Evolutionary conservation across 2,797 vertebrate genomes (phyloP), one percentile per base, ranked within the genome.

Genomic region (Scleropages formosus): DNA sequence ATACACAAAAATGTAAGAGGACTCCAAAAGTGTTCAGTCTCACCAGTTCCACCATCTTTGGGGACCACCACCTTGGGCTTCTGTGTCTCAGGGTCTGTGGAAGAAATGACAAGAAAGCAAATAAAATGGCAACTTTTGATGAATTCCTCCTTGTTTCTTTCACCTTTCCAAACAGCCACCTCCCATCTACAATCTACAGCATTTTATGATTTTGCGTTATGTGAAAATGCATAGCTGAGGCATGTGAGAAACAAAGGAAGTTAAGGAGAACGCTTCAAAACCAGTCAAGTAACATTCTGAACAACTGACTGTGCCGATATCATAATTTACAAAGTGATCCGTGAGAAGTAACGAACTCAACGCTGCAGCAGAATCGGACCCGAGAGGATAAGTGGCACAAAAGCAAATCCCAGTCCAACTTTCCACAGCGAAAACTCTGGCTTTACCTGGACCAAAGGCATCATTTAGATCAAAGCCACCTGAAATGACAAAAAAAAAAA

Each of bases 1-100:
- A 39, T 39, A 39, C 2, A 39, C 31, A 39, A 39, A 39, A 39
- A 39, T 39, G 31, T 39, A 39, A 39, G n/a, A n/a, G n/a, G 6
- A 39, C 31, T 2, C 6, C 31, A 39, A 39, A 39, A 39, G 31
- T 39, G 22, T 27, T 13, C n/a, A 6, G 75, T 76, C 75, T 74
- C 56, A 78, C 79, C 79, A 22, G 49, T 79, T 46, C 65, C 77
- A 18, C 69, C 58, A 18, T 59, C 60, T 8, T 76, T 78, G 22
- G 74, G 70, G 26, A 16, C 74, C 4, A 56, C 68, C 4, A 75
- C 73, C 4, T 59, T 24, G 24, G 85, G 86, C 74, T 84, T 83
- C 1, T 78, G 65, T 4, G 77, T 74, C 24, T 51, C 18, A 24
- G 72, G 39, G n/a, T 22, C 24, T 51, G 16, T 44, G 22, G 20